Percentiles rank a stretch among this genome's conserved stretches.
These are phyloP conservation scores for Cheilosia soror DNA, from an alignment of 2,888 invertebrate genomes.

Conservation along the genomic window DNA sequence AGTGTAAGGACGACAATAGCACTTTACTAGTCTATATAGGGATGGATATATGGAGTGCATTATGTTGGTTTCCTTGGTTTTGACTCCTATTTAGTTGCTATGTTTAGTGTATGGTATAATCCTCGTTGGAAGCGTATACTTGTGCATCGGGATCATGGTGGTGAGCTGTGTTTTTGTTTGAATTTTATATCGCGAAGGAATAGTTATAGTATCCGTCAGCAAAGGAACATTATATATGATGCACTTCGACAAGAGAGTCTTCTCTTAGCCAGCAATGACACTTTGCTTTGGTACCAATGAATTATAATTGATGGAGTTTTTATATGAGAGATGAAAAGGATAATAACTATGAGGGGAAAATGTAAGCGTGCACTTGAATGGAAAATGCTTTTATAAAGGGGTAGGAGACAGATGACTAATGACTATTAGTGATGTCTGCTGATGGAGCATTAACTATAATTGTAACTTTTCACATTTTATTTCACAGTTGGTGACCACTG, in stretches of 20 bases:
- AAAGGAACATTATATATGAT: conserved; percentile 25
- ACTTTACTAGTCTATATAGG: not conserved
- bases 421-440: too few species aligned
- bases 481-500: too few species aligned
- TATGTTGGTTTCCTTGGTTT: conserved; percentile 6
- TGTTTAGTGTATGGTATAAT: not conserved
- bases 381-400: conserved; percentile 14
- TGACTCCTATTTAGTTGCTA: conserved; percentile 9
- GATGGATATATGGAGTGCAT: not conserved
- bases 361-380: conserved; percentile 21
- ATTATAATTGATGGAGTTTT: conserved; percentile 66
- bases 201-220: conserved; percentile 16
- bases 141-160: too few species aligned
- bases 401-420: too few species aligned
- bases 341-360: conserved; percentile 10
- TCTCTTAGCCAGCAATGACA: conserved; percentile 36
- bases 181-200: not conserved
- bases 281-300: conserved; percentile 53
- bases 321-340: conserved; percentile 54
- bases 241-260: conserved; percentile 49
- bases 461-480: too few species aligned
- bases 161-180: too few species aligned
- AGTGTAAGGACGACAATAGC: conserved; percentile 24
- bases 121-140: not conserved
- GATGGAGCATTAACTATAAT: too few species aligned